Conservation (phyloP, 2,797 vertebrate genomes). For the Hyperoplus immaculatus region DNA sequence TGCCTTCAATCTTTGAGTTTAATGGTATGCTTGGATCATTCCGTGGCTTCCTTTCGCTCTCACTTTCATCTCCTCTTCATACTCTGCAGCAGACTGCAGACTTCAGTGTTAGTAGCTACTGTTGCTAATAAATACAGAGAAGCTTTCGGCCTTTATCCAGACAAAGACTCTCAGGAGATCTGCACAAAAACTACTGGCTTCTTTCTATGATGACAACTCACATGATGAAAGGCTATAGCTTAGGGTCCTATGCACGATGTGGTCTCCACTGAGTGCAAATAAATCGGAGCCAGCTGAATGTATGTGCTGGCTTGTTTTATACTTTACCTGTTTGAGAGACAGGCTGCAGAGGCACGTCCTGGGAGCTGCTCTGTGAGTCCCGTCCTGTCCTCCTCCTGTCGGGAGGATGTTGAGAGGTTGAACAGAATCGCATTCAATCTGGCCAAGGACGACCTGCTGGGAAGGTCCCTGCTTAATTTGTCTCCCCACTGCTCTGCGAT, state of each 20-base stretch:
- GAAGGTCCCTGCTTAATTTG: slow-evolving; percentile 79
- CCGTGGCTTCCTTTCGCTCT: slow-evolving; percentile 52
- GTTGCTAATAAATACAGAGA: slow-evolving; percentile 83
- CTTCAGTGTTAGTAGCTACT: slow-evolving; percentile 79
- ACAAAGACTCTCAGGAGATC: slow-evolving; percentile 64
- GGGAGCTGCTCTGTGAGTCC: slow-evolving; percentile 41
- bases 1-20: slow-evolving; percentile 61
- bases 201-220: slow-evolving; percentile 68
- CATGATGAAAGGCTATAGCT: slow-evolving; percentile 60
- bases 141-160: slow-evolving; percentile 68
- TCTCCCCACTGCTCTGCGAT: slow-evolving; percentile 66
- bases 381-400: slow-evolving; percentile 59
- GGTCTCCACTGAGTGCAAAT: slow-evolving; percentile 61
- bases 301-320: slow-evolving; percentile 47
- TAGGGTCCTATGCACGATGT: slow-evolving; percentile 44
- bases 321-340: slow-evolving; percentile 62
- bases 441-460: slow-evolving; percentile 76
- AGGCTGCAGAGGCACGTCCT: slow-evolving; percentile 34
- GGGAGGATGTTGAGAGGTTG: slow-evolving; percentile 70
- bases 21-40: slow-evolving; percentile 66
- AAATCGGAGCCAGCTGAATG: slow-evolving; percentile 53
- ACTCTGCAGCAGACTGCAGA: slow-evolving; percentile 64
- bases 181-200: slow-evolving; percentile 68
- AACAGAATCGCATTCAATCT: slow-evolving; percentile 74
- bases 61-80: slow-evolving; percentile 68